Percentiles rank a stretch among this genome's conserved stretches.
Evolutionary conservation across 2,113 vertebrate species (phyloP).

Genomic region (Macquaria australasica): DNA sequence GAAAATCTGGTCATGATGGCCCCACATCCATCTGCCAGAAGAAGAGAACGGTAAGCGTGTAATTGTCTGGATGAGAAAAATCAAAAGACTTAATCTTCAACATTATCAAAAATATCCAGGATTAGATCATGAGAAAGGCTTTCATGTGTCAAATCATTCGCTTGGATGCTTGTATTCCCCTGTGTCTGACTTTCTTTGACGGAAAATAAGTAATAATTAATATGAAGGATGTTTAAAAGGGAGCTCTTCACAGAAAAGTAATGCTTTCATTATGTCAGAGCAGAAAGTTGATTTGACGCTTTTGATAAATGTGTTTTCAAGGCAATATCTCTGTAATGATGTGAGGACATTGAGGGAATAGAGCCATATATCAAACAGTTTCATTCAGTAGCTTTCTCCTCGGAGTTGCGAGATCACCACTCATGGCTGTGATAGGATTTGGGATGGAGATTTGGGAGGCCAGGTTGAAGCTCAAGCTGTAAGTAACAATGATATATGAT

Average conservation of each 20-base stretch:
- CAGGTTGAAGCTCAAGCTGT: constrained; percentile 62
- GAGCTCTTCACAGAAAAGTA: constrained; percentile 16
- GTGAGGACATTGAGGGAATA: constrained; percentile 47
- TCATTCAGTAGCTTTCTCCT: constrained; percentile 48
- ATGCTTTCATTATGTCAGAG: constrained; percentile 36
- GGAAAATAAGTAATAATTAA: constrained; percentile 18
- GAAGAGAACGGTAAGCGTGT: not conserved
- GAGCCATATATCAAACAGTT: constrained; percentile 55
- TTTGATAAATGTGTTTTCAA: constrained; percentile 55
- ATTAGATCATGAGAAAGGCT: not conserved
- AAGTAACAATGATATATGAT: constrained; percentile 70
- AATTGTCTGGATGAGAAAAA: not conserved
- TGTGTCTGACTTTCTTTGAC: not conserved
- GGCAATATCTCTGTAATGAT: constrained; percentile 57
- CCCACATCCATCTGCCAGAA: not conserved
- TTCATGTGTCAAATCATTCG: constrained; percentile 5
- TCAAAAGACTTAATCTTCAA: not conserved
- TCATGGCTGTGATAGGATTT: constrained; percentile 64
- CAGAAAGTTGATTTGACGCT: constrained; percentile 37
- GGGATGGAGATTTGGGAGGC: constrained; percentile 31
- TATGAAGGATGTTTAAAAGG: constrained; percentile 20
- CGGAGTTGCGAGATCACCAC: constrained; percentile 22
- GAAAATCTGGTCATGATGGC: constrained; percentile 10
- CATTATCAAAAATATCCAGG: not conserved
- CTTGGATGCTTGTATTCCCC: not conserved